Conservation (phyloP, 1,140 invertebrate species). For the Zaprionus kolodkinae region DNA sequence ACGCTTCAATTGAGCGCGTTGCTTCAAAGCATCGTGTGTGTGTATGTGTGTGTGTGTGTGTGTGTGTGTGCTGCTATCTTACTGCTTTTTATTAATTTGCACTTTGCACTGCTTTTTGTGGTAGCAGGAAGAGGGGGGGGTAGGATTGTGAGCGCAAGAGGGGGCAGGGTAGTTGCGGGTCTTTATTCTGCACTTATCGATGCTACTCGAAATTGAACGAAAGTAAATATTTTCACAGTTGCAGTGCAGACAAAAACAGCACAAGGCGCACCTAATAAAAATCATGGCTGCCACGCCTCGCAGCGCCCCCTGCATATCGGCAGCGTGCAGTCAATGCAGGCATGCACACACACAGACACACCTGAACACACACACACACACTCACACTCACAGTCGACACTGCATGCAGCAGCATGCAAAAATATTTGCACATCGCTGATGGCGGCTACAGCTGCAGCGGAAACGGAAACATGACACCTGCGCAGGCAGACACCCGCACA, state of each 20-base stretch:
- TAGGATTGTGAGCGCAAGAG: too few relatives aligned
- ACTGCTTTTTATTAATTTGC: slow-evolving; percentile 59
- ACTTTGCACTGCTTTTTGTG: slow-evolving; percentile 20
- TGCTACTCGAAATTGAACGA: slow-evolving; percentile 65
- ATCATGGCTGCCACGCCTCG: slow-evolving; percentile 1
- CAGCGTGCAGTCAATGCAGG: neutral
- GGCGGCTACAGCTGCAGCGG: slow-evolving; percentile 48
- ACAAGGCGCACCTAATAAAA: slow-evolving; percentile 59
- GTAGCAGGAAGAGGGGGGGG: neutral
- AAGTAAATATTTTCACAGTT: slow-evolving; percentile 67
- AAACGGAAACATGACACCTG: slow-evolving; percentile 80
- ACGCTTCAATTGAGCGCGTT: slow-evolving; percentile 54
- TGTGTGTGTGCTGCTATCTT: neutral
- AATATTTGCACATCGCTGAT: slow-evolving; percentile 70
- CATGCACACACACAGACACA: slow-evolving; percentile 5
- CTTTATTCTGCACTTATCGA: slow-evolving; percentile 58
- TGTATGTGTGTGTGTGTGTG: too few relatives aligned
- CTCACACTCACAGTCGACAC: neutral
- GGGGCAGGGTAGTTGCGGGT: neutral
- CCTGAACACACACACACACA: neutral
- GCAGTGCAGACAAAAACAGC: slow-evolving; percentile 28
- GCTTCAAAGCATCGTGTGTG: slow-evolving; percentile 49
- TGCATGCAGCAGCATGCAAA: slow-evolving; percentile 47
- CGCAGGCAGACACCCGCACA: slow-evolving; percentile 50
- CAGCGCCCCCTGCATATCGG: neutral